Evolutionary conservation across 2,113 vertebrate genomes (phyloP).

Genomic region (Ctenodactylus gundi): DNA sequence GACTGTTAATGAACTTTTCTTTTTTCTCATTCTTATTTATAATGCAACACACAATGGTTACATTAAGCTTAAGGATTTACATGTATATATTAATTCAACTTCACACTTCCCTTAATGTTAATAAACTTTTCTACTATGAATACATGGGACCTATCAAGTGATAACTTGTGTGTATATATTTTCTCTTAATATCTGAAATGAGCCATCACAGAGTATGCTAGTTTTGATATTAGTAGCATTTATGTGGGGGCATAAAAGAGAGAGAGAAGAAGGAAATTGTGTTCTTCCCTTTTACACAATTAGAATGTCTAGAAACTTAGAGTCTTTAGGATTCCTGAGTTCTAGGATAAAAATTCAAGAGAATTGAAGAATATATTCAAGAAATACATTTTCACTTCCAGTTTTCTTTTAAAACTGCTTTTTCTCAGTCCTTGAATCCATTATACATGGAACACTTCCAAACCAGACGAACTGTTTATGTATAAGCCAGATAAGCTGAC

Average conservation of each 20-base stretch:
- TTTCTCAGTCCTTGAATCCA: background rate
- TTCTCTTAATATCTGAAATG: background rate
- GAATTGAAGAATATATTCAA: no score
- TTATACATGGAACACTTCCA: background rate
- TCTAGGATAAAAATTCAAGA: background rate
- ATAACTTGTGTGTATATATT: background rate
- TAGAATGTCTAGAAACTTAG: background rate
- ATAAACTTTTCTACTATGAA: background rate
- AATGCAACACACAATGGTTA: no score
- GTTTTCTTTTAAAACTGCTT: background rate
- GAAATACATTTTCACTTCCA: constrained; percentile 7
- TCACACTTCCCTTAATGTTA: background rate
- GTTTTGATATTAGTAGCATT: background rate
- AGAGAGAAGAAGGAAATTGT: background rate
- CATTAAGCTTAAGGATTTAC: no score
- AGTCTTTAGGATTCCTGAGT: background rate
- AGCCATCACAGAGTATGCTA: background rate
- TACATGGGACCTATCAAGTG: background rate
- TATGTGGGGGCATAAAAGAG: background rate
- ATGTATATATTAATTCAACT: no score
- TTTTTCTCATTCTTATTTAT: no score
- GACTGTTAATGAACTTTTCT: background rate
- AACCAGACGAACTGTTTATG: background rate
- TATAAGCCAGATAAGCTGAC: background rate
- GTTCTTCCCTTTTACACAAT: background rate